Conservation (phyloP, 1,140 invertebrate species). For the Palaemon carinicauda region DNA sequence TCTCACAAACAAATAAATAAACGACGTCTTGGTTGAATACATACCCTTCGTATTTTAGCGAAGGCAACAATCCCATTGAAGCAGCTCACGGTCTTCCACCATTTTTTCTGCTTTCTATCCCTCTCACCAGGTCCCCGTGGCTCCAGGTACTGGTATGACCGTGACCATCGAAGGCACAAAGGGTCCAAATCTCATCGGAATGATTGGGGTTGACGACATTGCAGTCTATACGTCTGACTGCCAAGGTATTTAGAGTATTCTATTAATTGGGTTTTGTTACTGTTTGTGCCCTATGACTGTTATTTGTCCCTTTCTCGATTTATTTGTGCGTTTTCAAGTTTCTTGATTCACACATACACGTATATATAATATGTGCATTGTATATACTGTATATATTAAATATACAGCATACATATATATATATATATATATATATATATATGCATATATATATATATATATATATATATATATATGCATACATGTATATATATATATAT, state of each 20-base stretch:
- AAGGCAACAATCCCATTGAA: background rate
- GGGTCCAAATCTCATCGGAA: constrained; percentile 2
- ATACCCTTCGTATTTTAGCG: too few species aligned
- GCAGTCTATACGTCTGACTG: constrained; percentile 19
- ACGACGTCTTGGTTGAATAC: too few species aligned
- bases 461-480: background rate
- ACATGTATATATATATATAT: background rate
- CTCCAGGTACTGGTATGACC: background rate
- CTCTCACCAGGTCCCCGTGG: background rate
- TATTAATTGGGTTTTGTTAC: background rate
- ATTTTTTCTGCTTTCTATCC: background rate
- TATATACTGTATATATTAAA: background rate
- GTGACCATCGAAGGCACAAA: constrained; percentile 38
- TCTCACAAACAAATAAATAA: too few species aligned
- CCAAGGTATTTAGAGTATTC: background rate
- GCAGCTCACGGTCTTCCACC: background rate
- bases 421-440: background rate
- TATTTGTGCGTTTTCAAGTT: background rate
- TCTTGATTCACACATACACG: too few species aligned
- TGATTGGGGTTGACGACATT: constrained; percentile 42
- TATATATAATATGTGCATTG: too few species aligned
- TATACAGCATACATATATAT: background rate
- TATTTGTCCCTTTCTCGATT: background rate
- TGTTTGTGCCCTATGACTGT: background rate
- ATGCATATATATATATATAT: background rate